Base-by-base conservation (phyloP, 2,113 vertebrate genomes). In the Toxotes jaculatrix region DNA sequence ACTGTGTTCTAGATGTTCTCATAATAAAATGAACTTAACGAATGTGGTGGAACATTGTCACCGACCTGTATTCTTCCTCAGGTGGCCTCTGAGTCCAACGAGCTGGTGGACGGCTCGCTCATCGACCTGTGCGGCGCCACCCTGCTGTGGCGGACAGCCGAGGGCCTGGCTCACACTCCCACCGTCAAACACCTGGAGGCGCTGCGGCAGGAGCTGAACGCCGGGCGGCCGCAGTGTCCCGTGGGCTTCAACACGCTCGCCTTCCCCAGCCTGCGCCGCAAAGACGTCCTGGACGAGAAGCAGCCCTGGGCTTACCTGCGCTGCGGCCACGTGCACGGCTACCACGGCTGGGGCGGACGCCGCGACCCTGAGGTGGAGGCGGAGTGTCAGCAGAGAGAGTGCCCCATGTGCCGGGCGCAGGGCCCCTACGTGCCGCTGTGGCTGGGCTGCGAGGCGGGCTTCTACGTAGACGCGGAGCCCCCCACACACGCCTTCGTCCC, bases 101-200 rank as follows among this genome's bases (percentile, higher is more conserved):
- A 98, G 79, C 95, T 99, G 73, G 93, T 96, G 71, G 98, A 99
- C 21, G 98, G 98, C 81, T 98, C 97, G 0, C 93, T 99, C 2
- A 96, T 99, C 0, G 98, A 99, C 85, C 96, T 99, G 74, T 99
- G 98, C 0, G 98, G 98, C 0, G 97, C 97, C 27, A 98, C 97
- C 0, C 87, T 99, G 88, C 94, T 99, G 72, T 99, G 98, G 98
- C 97, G 98, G 65, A 98, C 98, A 0, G 97, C 96, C 0, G 97
- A 97, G 84, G 97, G 98, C 11, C 96, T 99, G 19, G 89, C 96
- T 0, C 95, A 90, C 90, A 97, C 97, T 0, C 98, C 98, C 0
- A 97, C 97, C 0, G 91, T 96, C 83, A 96, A 97, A 55, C 98
- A 98, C 91, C 93, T 99, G 92, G 98, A 99, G 94, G 96, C 96